Conservation (phyloP, 2,113 vertebrate genomes). For the Ivindomyrus marchei region DNA sequence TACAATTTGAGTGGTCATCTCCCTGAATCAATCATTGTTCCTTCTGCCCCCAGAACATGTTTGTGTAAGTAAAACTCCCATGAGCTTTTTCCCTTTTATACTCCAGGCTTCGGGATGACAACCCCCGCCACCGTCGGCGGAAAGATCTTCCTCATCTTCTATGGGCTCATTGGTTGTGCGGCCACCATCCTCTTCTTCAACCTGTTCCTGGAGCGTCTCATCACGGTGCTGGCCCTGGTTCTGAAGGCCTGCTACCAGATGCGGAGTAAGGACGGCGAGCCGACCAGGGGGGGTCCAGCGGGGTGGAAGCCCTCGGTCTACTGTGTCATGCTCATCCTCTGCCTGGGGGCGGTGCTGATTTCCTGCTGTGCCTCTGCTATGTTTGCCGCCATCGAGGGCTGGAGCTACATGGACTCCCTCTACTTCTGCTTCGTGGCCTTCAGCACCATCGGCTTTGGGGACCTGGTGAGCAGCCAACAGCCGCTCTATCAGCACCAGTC, state of each 20-base stretch:
- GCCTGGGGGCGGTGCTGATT: conserved; percentile 64
- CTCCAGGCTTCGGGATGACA: conserved; percentile 72
- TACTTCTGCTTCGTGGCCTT: conserved; percentile 84
- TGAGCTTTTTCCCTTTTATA: conserved; percentile 21
- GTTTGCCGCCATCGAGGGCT: conserved; percentile 69
- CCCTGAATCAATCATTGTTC: no score
- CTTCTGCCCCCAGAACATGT: no score
- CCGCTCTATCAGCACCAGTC: conserved; percentile 57
- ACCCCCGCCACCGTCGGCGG: conserved; percentile 69
- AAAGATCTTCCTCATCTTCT: conserved; percentile 76
- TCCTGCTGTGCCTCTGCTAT: conserved; percentile 77
- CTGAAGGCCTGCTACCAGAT: conserved; percentile 65
- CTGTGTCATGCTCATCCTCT: conserved; percentile 74
- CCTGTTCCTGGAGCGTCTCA: conserved; percentile 77
- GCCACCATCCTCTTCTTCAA: conserved; percentile 76
- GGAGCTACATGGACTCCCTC: conserved; percentile 76
- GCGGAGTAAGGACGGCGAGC: conserved; percentile 51
- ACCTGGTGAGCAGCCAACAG: conserved; percentile 76
- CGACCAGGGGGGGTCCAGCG: conserved; percentile 31
- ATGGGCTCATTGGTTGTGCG: conserved; percentile 73
- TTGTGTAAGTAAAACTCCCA: no score
- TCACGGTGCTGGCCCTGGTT: conserved; percentile 66
- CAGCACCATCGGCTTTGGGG: conserved; percentile 79
- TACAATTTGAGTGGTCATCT: no score
- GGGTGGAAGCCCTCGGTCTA: conserved; percentile 80